Conservation (phyloP, 2,797 vertebrate genomes). For the Alosa sapidissima region DNA sequence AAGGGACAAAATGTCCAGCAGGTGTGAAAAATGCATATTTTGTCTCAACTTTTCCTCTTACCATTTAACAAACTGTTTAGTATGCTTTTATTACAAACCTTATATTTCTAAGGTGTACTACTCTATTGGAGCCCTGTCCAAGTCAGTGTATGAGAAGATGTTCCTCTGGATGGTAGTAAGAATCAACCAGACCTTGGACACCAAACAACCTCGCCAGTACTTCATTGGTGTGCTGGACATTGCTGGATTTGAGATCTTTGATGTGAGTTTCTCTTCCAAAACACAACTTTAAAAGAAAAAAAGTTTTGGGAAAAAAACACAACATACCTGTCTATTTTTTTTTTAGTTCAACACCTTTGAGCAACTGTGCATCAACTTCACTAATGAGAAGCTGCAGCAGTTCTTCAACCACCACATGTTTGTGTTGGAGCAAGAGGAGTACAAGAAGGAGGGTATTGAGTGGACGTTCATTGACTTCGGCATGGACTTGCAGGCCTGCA, state of each 20-base stretch:
- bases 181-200: slow-evolving; percentile 74
- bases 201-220: slow-evolving; percentile 75
- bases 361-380: slow-evolving; percentile 62
- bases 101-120: slow-evolving; percentile 60
- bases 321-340: too few relatives aligned
- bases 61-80: not conserved
- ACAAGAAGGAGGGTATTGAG: slow-evolving; percentile 81
- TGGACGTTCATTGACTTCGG: slow-evolving; percentile 82
- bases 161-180: slow-evolving; percentile 78
- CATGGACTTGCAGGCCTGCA: slow-evolving; percentile 81
- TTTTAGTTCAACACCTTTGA: slow-evolving; percentile 64
- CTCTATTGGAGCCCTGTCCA: slow-evolving; percentile 64
- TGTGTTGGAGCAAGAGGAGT: slow-evolving; percentile 81
- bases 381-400: slow-evolving; percentile 76
- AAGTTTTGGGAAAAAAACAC: too few relatives aligned
- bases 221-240: slow-evolving; percentile 79
- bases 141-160: slow-evolving; percentile 71
- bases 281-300: too few relatives aligned
- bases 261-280: slow-evolving; percentile 52
- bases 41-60: too few relatives aligned
- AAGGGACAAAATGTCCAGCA: slow-evolving; percentile 70
- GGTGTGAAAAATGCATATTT: slow-evolving; percentile 45
- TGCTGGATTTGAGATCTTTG: slow-evolving; percentile 76
- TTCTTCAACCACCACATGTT: slow-evolving; percentile 86
- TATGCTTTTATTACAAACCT: not conserved